phyloP scores from a whole-genome alignment of 53 echinoderm and acorn worm genomes.

The Antedon mediterranea region DNA sequence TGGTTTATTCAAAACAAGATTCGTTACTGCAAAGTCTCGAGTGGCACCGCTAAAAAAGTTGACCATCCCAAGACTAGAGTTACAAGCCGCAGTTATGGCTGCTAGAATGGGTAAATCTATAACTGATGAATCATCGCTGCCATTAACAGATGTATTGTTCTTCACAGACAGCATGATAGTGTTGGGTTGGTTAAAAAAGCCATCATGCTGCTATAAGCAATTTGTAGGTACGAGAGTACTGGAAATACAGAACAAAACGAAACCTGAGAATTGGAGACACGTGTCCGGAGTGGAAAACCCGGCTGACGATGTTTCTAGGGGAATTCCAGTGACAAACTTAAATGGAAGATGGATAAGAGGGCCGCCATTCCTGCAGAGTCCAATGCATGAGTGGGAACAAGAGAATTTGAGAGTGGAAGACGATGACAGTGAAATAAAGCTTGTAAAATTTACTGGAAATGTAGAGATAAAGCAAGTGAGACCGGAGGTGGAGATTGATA shows the following conservation, averaged over 20 bases:
- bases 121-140: neutral
- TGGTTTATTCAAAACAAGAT: slow-evolving; percentile 6
- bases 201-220: slow-evolving; percentile 24
- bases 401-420: neutral
- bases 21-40: slow-evolving; percentile 30
- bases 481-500: slow-evolving; percentile 3
- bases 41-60: slow-evolving; percentile 29
- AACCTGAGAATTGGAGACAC: slow-evolving; percentile 32
- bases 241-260: slow-evolving; percentile 28
- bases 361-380: slow-evolving; percentile 19
- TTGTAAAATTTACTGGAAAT: neutral
- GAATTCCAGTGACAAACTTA: neutral
- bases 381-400: slow-evolving; percentile 22
- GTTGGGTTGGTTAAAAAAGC: slow-evolving; percentile 33
- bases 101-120: slow-evolving; percentile 5
- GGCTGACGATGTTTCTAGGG: slow-evolving; percentile 26
- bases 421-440: neutral
- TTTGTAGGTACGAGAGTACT: slow-evolving; percentile 31
- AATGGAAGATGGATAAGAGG: slow-evolving; percentile 18
- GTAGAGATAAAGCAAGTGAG: slow-evolving; percentile 5
- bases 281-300: slow-evolving; percentile 33
- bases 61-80: slow-evolving; percentile 20
- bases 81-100: slow-evolving; percentile 36
- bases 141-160: neutral
- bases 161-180: slow-evolving; percentile 7